Conservation (phyloP, 2,113 vertebrate species). For the Lycaon pictus region DNA sequence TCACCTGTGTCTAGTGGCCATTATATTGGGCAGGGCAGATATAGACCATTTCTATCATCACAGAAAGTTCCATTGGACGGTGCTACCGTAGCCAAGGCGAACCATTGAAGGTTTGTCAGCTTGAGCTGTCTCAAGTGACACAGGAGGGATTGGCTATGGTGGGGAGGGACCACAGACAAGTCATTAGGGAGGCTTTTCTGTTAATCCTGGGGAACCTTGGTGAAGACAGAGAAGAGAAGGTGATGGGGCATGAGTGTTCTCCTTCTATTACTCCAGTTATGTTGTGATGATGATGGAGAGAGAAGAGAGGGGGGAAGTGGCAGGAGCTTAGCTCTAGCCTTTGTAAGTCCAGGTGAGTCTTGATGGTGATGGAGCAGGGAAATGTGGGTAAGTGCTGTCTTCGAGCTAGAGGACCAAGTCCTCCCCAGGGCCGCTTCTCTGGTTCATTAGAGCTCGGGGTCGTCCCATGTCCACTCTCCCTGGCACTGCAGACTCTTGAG, state of each 20-base stretch:
- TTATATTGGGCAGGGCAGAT: background rate
- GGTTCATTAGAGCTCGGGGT: rapidly evolving
- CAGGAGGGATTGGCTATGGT: background rate
- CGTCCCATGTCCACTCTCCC: background rate
- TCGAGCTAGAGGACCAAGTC: background rate
- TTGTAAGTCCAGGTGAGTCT: background rate
- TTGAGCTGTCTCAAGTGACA: background rate
- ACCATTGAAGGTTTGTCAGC: background rate
- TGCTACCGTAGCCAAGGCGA: background rate
- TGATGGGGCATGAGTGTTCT: rapidly evolving
- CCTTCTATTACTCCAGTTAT: background rate
- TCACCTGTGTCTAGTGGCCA: background rate
- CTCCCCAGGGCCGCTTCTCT: background rate
- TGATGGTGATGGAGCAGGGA: background rate
- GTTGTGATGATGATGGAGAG: background rate
- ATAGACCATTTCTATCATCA: background rate
- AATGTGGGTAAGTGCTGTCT: background rate
- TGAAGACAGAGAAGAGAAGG: background rate
- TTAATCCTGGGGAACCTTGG: background rate
- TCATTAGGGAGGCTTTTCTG: background rate
- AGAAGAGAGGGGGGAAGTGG: background rate
- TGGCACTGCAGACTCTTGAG: background rate
- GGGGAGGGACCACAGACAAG: background rate
- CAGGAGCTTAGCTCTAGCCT: background rate
- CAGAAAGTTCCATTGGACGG: background rate